Percentiles rank a stretch among this genome's conserved stretches.
Conservation (phyloP, 2,888 invertebrate species). For the Resseliella maxima region DNA sequence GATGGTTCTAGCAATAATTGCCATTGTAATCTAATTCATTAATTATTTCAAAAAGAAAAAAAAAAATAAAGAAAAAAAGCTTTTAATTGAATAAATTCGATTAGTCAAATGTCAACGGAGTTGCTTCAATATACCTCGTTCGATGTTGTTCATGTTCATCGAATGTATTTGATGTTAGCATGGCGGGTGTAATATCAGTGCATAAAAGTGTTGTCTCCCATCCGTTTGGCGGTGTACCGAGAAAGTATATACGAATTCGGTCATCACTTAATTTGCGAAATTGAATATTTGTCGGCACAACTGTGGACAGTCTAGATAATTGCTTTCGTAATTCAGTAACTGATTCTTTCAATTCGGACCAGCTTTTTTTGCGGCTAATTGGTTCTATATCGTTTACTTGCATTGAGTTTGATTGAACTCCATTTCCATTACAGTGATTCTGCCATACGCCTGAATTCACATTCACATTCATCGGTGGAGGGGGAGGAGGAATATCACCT, state of each 20-base stretch:
- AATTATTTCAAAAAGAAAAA: neutral
- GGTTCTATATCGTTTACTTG: neutral
- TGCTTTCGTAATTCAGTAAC: conserved; percentile 85
- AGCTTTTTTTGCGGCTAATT: conserved; percentile 69
- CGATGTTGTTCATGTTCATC: conserved; percentile 58
- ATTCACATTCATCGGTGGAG: neutral
- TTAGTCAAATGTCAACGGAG: neutral
- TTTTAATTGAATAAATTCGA: neutral
- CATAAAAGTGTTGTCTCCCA: conserved; percentile 91
- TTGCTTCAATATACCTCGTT: neutral
- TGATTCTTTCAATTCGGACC: conserved; percentile 83
- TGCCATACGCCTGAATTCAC: neutral
- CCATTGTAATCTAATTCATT: conserved; percentile 75
- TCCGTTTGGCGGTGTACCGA: conserved; percentile 86
- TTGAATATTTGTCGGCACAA: conserved; percentile 84
- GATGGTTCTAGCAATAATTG: conserved; percentile 85
- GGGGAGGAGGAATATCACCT: no score
- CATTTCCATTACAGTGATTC: conserved; percentile 22
- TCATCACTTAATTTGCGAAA: conserved; percentile 84
- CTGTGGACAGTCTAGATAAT: conserved; percentile 80
- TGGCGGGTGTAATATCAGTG: conserved; percentile 79
- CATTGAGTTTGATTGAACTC: neutral
- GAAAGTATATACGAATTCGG: conserved; percentile 87
- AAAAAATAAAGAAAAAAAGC: conserved; percentile 4
- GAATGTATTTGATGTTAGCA: conserved; percentile 61